These are phyloP conservation scores for Molanna angustata DNA, from an alignment of 2,888 invertebrate species.

Conservation along the genomic window DNA sequence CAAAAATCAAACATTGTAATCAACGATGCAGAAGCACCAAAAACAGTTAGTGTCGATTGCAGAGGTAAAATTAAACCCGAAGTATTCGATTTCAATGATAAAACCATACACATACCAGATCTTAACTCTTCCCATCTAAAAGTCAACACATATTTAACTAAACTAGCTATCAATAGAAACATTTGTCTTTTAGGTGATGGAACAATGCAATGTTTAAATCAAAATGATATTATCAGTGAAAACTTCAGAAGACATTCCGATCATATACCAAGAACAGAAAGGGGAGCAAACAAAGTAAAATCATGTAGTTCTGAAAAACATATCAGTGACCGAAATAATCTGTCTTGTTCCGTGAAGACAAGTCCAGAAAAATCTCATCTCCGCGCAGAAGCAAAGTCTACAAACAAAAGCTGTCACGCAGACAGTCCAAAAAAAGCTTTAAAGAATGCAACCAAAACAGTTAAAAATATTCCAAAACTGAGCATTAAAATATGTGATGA, in stretches of 20 bases:
- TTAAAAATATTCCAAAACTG: conserved; percentile 36
- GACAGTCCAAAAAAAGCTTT: conserved; percentile 27
- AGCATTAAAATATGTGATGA: conserved; percentile 45
- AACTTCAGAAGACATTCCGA: conserved; percentile 31
- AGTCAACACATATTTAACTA: conserved; percentile 43
- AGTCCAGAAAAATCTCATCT: conserved; percentile 11
- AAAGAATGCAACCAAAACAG: conserved; percentile 6
- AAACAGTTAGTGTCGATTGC: conserved; percentile 26
- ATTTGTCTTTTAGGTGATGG: conserved; percentile 42
- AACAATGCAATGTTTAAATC: conserved; percentile 23
- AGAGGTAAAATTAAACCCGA: conserved; percentile 30
- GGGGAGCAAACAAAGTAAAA: conserved; percentile 23
- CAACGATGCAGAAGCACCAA: conserved; percentile 25
- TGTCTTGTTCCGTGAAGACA: conserved; percentile 6
- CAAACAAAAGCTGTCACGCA: background rate
- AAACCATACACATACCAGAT: conserved; percentile 29
- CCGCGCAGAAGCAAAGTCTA: conserved; percentile 1
- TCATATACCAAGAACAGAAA: conserved; percentile 29
- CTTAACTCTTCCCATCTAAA: conserved; percentile 43
- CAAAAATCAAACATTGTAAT: conserved; percentile 11
- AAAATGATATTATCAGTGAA: conserved; percentile 29
- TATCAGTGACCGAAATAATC: conserved; percentile 21
- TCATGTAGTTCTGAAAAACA: conserved; percentile 32
- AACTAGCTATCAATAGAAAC: conserved; percentile 46
- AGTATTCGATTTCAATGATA: conserved; percentile 29